Base-by-base conservation (phyloP, 2,888 invertebrate species). In the Agriopis marginaria region DNA sequence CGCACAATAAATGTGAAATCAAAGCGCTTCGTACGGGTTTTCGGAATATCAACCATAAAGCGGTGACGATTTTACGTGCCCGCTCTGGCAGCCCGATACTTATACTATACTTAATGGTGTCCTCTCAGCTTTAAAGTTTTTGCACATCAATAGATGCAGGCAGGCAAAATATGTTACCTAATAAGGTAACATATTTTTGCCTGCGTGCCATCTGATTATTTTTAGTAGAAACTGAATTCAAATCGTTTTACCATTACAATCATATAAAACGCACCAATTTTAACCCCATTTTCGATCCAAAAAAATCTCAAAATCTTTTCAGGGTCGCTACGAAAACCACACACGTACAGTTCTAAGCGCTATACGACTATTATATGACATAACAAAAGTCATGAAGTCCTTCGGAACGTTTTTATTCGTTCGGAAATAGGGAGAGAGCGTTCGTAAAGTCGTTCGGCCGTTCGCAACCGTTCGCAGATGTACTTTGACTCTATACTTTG, bases 361-460 rank as follows among this genome's bases (percentile, higher is more conserved):
- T 86, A 86, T 89, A 87, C 84, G 84, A 45, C 62, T 62, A 62
- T 62, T 53, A 62, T 62, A 87, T 83, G 84, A 79, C 86, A 84
- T 90, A 89, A 89, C 89, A 90, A 90, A 91, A 92, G 92, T 91
- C 92, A 90, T 90, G 89, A 88, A 91, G 90, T 87, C 88, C 85
- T 89, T 88, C 85, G 86, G 86, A 83, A 88, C 84, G 88, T 89
- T 91, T 92, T 92, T 92, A 91, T 90, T 90, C 88, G 86, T 88
- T 87, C 86, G 86, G 88, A 87, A 92, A 92, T 89, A 88, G 88
- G 89, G 89, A 88, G 89, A 90, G 89, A 91, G 90, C 90, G 90
- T 91, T 90, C 89, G 86, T 83, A 91, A 89, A 89, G 88, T 89
- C 88, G 87, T 89, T 88, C 85, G 82, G 86, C 85, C 86, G 88